phyloP scores from a whole-genome alignment of 2,113 vertebrate species.

The Siphamia tubifer region DNA sequence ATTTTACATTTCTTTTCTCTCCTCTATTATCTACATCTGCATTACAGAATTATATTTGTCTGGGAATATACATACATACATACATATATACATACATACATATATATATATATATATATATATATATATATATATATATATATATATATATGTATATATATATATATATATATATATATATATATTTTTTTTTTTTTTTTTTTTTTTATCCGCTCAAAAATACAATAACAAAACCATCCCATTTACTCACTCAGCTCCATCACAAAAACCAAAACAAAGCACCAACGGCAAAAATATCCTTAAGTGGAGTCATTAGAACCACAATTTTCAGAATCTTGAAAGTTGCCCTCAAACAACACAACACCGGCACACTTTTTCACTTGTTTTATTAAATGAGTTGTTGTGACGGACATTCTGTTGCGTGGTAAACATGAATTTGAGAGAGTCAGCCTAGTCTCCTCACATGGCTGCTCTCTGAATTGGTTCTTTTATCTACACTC shows the following conservation, averaged over 20 bases:
- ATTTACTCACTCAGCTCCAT: no score
- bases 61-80: no score
- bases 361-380: not conserved
- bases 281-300: no score
- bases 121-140: no score
- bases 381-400: not conserved
- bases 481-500: slow-evolving; percentile 54
- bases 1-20: no score
- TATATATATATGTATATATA: not conserved
- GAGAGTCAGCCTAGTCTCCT: not conserved
- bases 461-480: slow-evolving; percentile 46
- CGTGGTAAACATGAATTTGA: slow-evolving; percentile 20
- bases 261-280: no score
- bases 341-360: not conserved
- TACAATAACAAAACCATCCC: not conserved
- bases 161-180: no score
- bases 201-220: not conserved
- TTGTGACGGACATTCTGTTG: not conserved
- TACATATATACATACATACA: not conserved
- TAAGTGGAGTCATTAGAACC: not conserved
- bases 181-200: no score
- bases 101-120: not conserved
- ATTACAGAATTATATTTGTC: no score
- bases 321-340: not conserved
- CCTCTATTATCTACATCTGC: no score